Percentiles rank a stretch among this genome's conserved stretches.
Evolutionary conservation across 2,888 invertebrate genomes (phyloP).

Genomic region (Dascillus cervinus): DNA sequence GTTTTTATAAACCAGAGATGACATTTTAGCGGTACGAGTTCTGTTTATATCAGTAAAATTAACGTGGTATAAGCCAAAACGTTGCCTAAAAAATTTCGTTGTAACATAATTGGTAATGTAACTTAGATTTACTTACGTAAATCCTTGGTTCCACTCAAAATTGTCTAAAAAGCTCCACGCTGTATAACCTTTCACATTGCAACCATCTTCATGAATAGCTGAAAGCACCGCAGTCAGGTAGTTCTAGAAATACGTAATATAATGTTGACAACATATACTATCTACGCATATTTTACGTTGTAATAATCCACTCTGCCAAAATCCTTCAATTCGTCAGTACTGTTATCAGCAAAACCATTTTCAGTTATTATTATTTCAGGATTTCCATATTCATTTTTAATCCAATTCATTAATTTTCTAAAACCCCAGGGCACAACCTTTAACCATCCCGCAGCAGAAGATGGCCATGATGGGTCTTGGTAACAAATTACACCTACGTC

Average conservation of each 20-base stretch:
- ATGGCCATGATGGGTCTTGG: constrained; percentile 40
- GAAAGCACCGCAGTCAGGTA: constrained; percentile 38
- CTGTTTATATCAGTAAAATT: constrained; percentile 53
- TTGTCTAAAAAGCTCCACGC: constrained; percentile 54
- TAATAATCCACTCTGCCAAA: constrained; percentile 37
- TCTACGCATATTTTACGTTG: constrained; percentile 4
- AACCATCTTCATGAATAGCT: constrained; percentile 39
- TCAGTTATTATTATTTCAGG: constrained; percentile 47
- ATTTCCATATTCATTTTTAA: constrained; percentile 31
- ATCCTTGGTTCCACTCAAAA: constrained; percentile 50
- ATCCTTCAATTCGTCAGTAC: constrained; percentile 40
- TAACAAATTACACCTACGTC: constrained; percentile 42
- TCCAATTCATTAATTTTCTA: constrained; percentile 42
- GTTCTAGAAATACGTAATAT: constrained; percentile 1
- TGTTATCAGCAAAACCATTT: constrained; percentile 47
- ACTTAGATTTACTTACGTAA: constrained; percentile 32
- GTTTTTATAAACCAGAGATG: constrained; percentile 49
- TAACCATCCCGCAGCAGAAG: constrained; percentile 41
- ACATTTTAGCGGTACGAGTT: constrained; percentile 55
- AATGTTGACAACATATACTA: neutral
- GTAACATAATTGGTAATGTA: neutral
- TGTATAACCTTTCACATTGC: constrained; percentile 45
- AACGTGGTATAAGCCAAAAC: constrained; percentile 62
- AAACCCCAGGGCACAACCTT: constrained; percentile 51
- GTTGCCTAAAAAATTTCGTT: constrained; percentile 44